Conservation (phyloP, 2,797 vertebrate species). For the Acanthurus lineatus region DNA sequence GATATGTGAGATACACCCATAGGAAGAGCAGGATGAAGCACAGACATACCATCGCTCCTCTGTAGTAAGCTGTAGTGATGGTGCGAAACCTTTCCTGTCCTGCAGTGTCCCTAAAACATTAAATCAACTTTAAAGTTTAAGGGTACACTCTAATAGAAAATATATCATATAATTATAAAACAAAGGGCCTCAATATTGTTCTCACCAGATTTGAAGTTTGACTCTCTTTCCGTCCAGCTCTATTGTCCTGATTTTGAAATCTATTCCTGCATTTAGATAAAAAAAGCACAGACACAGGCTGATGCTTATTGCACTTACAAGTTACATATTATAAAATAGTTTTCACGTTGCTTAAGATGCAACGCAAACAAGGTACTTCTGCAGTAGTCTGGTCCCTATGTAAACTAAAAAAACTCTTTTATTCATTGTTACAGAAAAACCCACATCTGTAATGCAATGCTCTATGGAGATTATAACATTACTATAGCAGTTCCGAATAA, state of each 20-base stretch:
- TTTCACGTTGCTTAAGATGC: not conserved
- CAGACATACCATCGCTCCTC: slow-evolving; percentile 95
- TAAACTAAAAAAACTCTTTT: not conserved
- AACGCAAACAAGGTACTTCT: slow-evolving; percentile 1
- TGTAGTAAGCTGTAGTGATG: slow-evolving; percentile 98
- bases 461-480: not conserved
- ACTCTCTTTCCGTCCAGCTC: slow-evolving; percentile 98
- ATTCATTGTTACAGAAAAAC: slow-evolving; percentile 9
- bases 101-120: slow-evolving; percentile 92
- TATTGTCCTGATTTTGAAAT: slow-evolving; percentile 99
- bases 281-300: slow-evolving; percentile 12
- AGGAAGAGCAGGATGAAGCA: not conserved
- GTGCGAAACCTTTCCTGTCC: slow-evolving; percentile 99
- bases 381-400: not conserved
- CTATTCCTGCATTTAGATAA: slow-evolving; percentile 91
- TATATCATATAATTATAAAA: not conserved
- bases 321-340: slow-evolving; percentile 5
- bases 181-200: slow-evolving; percentile 18
- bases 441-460: not conserved
- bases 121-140: not conserved
- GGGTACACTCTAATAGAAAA: not conserved
- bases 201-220: slow-evolving; percentile 99
- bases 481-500: not conserved
- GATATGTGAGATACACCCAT: slow-evolving; percentile 9
- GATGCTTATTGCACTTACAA: slow-evolving; percentile 22